Base-by-base conservation (phyloP, 30 jellyfish, hydroid and myxozoan genomes). In the Turritopsis rubra region DNA sequence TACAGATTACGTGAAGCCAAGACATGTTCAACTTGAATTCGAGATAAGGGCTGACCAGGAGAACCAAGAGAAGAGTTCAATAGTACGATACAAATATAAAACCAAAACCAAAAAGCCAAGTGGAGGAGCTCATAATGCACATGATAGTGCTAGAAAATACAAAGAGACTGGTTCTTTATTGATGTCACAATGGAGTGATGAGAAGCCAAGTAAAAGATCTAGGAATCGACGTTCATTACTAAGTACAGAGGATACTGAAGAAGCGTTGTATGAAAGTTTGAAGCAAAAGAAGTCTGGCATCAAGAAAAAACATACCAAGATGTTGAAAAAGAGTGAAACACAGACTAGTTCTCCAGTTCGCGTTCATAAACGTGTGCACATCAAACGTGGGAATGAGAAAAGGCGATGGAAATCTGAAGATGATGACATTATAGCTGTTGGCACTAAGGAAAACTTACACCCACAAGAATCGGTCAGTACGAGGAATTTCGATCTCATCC, bases 1-100 rank as follows among this genome's bases (percentile, higher is more conserved):
- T 41, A 41, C 13, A 41, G 13, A 41, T 13, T 41, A 41, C 60
- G 60, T 41, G 60, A 76, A 76, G 70, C 29, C 29, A 1, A 28
- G 22, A 23, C 52, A 76, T 13, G 28, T 76, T 76, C 72, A 76
- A n/a, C 54, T 76, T 76, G 84, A 76, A 16, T 65, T 76, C 1
- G 75, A 68, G 28, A 68, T 28, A 52, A 68, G 54, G 19, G 23
- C 74, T 21, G 84, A 76, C 28, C 72, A 76, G 16, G 84, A 76
- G 54, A 65, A 65, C 54, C 84, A 76, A 28, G 52, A 65, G 3
- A 76, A 76, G 28, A 76, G 84, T 76, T 23, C 52, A 53, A 76
- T 76, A 3, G 16, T 8, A 3, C 5, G 60, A 41, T 41, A 41
- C 60, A 41, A 41, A 5, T 3, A 5, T 41, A 41, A 41, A 41